Evolutionary conservation across 2,888 invertebrate genomes (phyloP), one percentile per base, ranked within the genome.

Genomic region (Scaptomyza flava): DNA sequence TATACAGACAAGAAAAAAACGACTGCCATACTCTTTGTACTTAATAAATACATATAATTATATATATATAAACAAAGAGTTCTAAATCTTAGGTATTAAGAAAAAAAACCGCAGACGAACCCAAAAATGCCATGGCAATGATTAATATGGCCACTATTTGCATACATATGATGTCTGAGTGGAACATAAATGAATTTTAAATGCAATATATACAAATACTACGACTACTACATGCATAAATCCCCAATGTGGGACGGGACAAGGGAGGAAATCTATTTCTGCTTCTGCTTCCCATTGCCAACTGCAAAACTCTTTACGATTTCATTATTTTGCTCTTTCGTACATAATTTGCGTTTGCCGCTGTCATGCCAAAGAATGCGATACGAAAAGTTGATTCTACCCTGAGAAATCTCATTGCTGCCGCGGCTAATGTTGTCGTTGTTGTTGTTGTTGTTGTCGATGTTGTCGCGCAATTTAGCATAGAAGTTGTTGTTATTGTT

Each of bases 321-420:
- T 83, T 83, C 82, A 83, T 83, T 83, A 87, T 83, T 87, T 87
- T 72, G 66, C 74, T 70, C 70, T 81, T 75, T 81, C 76, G 77
- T 81, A 86, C 81, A 86, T 81, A 86, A 81, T 81, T 81, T 86
- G 86, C 64, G 51, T 63, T 63, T 51, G 36, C 36, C 36, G 50
- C 50, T 46, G 61, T 50, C 34, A 23, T 34, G 17, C 63, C 69
- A 11, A 72, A 67, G 81, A 83, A 81, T 81, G 81, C 68, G 81
- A 59, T 70, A 62, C 78, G 80, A 76, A 77, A 69, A 68, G 72
- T 66, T 51, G 65, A 47, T 42, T 51, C 36, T 23, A 12, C 47
- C 50, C 3, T 12, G 34, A 38, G 34, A 41, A 57, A 46, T 41
- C 34, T n/a, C 33, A 20, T 46, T 56, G 47, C 38, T 23, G 27